Evolutionary conservation across 2,113 vertebrate genomes (phyloP).

Genomic region (Oncorhynchus nerka): DNA sequence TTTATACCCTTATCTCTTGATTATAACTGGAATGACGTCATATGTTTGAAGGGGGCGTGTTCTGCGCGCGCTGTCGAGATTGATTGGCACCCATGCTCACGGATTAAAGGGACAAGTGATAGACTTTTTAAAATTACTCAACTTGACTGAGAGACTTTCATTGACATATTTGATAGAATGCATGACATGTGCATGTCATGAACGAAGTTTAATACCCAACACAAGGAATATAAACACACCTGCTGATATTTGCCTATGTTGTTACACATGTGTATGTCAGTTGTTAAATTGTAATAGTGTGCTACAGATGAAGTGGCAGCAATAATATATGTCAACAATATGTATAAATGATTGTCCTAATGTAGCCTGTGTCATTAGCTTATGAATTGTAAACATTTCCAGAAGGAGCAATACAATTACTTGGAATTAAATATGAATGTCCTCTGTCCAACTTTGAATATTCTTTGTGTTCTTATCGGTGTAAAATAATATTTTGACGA

Average conservation of each 20-base stretch:
- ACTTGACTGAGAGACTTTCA: neutral
- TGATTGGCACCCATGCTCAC: constrained; percentile 46
- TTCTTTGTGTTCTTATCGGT: neutral
- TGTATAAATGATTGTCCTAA: neutral
- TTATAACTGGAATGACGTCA: constrained; percentile 67
- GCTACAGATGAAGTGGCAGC: neutral
- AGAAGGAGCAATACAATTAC: no score
- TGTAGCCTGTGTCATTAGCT: neutral
- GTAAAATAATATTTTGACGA: neutral
- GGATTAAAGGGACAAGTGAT: constrained; percentile 53
- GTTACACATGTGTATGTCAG: neutral
- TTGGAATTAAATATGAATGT: no score
- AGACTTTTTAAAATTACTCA: neutral
- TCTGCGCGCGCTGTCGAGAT: constrained; percentile 13
- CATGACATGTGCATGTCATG: neutral
- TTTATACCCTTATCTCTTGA: constrained; percentile 41
- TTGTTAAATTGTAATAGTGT: neutral
- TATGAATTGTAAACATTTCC: no score
- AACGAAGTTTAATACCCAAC: neutral
- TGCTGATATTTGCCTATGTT: neutral
- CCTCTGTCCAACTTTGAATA: neutral
- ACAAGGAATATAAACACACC: neutral
- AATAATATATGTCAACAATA: neutral
- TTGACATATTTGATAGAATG: neutral
- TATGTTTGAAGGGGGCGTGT: constrained; percentile 58